Base-by-base conservation (phyloP, 1,140 invertebrate genomes). In the Cecropterus lyciades region DNA sequence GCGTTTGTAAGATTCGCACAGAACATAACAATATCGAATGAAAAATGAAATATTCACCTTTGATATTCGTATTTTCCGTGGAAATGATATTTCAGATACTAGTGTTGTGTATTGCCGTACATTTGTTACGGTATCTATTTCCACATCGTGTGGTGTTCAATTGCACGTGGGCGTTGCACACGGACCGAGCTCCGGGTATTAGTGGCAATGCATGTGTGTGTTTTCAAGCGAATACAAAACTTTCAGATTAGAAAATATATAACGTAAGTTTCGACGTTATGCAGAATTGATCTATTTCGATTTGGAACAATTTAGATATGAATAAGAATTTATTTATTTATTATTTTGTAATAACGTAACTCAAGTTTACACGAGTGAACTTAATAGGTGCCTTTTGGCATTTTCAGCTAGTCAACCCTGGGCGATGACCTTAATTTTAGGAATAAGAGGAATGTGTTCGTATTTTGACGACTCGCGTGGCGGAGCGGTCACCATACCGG, bases 81-180 rank as follows among this genome's bases (percentile, higher is more conserved):
- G 37, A 67, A 69, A 75, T 70, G 65, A 70, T 74, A 67, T 73
- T 80, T 59, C 40, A 45, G 43, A 69, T 69, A 75, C 51, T 66
- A 51, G 72, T 72, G 67, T 30, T 43, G 11, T 37, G 11, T 37
- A 65, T 74, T 75, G 67, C 71, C 65, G 59, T 74, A 73, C 75
- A 65, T 82, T 81, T 71, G 82, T 77, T 66, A 65, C 72, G 42
- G 64, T 89, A 85, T 88, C 82, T 79, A 77, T 86, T 89, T 89
- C 82, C 84, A 76, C 78, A 79, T 87, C 79, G 85, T 45, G 68
- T 86, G 79, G 60, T 82, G 84, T 85, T 87, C 86, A 87, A 89
- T 89, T 85, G 84, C 79, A 84, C 80, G 79, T 80, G 17, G 69
- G 62, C 60, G 64, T 56, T 27, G 55, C 24, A 33, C 43, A 17